Conservation (phyloP, 2,113 vertebrate species). For the Oreotrochilus melanogaster region DNA sequence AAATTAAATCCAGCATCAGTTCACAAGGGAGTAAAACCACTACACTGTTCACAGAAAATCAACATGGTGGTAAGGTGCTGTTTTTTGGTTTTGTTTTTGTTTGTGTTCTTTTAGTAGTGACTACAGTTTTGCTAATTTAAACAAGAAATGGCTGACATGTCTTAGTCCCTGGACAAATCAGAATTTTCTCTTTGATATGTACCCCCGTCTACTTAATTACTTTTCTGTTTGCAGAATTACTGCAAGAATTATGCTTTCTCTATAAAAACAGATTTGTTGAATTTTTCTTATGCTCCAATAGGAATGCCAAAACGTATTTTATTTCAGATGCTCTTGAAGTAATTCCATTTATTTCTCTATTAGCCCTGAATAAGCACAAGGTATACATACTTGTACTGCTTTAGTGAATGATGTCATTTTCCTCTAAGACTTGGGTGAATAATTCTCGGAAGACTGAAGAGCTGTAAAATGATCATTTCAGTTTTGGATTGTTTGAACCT, state of each 20-base stretch:
- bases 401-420: background rate
- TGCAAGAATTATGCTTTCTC: background rate
- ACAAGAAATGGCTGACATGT: background rate
- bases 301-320: background rate
- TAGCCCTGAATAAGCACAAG: background rate
- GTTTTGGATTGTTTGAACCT: background rate
- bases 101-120: background rate
- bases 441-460: background rate
- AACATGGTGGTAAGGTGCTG: background rate
- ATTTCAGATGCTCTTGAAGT: background rate
- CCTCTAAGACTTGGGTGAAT: background rate
- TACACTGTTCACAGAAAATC: background rate
- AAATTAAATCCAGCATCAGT: background rate
- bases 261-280: background rate
- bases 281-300: background rate
- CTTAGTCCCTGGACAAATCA: background rate
- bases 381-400: background rate
- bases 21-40: background rate
- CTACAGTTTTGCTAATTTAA: background rate
- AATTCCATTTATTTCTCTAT: background rate
- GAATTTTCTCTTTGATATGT: background rate
- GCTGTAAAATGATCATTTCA: background rate
- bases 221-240: background rate
- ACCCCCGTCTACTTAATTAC: background rate
- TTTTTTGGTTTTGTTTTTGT: background rate